These are phyloP conservation scores for Pangasianodon hypophthalmus DNA, from an alignment of 2,113 vertebrate species.

Conservation along the genomic window DNA sequence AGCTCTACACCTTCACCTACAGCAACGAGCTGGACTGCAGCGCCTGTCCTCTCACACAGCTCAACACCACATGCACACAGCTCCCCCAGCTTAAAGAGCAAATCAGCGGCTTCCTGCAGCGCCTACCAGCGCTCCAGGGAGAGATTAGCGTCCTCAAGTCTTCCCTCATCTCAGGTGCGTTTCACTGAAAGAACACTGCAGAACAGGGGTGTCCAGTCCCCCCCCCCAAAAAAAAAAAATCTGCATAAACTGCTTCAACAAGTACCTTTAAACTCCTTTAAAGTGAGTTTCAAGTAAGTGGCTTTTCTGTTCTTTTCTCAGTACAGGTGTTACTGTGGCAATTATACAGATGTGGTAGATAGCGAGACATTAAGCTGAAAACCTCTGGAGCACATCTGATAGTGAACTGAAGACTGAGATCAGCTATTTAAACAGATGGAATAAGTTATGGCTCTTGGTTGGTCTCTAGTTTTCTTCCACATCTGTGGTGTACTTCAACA, in stretches of 20 bases:
- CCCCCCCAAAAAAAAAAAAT: not conserved
- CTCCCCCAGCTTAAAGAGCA: slow-evolving; percentile 62
- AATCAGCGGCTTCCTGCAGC: slow-evolving; percentile 76
- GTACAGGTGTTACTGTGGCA: not conserved
- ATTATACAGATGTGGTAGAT: not conserved
- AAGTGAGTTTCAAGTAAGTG: not conserved
- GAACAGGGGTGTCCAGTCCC: not conserved
- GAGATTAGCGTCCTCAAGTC: slow-evolving; percentile 78
- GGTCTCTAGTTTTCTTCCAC: not conserved
- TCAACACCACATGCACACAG: slow-evolving; percentile 37
- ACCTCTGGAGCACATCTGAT: not conserved
- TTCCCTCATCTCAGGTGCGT: slow-evolving; percentile 83
- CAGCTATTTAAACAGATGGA: too few relatives aligned
- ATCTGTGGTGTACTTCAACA: not conserved
- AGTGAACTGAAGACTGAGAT: not conserved
- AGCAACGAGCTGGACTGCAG: slow-evolving; percentile 54
- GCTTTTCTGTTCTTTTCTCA: not conserved
- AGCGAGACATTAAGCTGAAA: not conserved
- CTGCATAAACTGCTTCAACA: not conserved
- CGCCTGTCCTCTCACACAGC: slow-evolving; percentile 48
- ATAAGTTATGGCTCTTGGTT: too few relatives aligned
- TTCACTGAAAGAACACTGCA: not conserved
- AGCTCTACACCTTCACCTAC: slow-evolving; percentile 81
- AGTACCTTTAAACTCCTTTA: not conserved
- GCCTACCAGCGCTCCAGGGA: slow-evolving; percentile 78